Conservation (phyloP, 2,797 vertebrate genomes). For the Gila robusta region DNA sequence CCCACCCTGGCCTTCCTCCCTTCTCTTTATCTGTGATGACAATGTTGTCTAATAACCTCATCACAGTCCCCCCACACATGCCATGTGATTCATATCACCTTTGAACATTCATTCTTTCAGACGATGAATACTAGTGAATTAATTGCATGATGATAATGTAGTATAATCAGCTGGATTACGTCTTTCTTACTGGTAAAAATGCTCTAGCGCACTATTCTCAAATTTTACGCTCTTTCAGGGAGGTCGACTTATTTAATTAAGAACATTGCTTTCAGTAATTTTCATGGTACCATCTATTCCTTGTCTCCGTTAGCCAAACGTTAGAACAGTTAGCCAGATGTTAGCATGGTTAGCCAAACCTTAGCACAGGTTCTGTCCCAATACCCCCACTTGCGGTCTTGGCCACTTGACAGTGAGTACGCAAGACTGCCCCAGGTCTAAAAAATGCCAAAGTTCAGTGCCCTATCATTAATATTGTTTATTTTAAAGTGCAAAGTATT, state of each 20-base stretch:
- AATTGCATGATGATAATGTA: conserved; percentile 14
- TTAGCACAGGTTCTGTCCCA: neutral
- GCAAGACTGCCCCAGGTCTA: neutral
- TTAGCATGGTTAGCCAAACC: neutral
- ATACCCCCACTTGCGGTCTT: neutral
- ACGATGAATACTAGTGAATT: conserved; percentile 47
- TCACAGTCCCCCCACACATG: neutral
- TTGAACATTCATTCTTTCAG: conserved; percentile 47
- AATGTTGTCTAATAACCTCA: conserved; percentile 34
- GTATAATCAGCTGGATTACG: conserved; percentile 5
- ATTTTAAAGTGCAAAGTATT: neutral
- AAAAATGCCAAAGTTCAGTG: neutral
- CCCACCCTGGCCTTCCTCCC: conserved; percentile 43
- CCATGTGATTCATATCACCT: conserved; percentile 3
- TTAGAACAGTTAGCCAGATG: neutral
- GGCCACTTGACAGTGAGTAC: neutral
- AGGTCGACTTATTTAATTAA: too few species aligned
- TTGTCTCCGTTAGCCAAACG: neutral
- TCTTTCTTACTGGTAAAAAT: neutral
- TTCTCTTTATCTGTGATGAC: conserved; percentile 36
- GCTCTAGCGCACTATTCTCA: neutral
- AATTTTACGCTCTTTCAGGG: neutral
- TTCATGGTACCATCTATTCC: neutral
- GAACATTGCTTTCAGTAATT: neutral
- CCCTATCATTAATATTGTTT: neutral